Evolutionary conservation across 2,797 vertebrate species (phyloP).

Genomic region (Ara ararauna): DNA sequence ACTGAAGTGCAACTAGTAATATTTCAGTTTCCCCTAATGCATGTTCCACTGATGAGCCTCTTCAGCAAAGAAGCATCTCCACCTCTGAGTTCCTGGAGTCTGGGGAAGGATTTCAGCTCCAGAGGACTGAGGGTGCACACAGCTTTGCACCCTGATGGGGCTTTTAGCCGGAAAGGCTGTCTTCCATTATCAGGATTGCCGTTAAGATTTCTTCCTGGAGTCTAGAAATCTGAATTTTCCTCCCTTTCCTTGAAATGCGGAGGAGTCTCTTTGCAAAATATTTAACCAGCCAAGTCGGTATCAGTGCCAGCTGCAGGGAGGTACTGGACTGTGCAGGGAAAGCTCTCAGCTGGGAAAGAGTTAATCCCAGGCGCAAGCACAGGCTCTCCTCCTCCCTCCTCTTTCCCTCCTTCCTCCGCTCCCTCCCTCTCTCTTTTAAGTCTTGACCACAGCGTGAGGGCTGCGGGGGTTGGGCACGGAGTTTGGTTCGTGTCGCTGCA

Average conservation of each 20-base stretch:
- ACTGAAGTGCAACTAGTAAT: neutral
- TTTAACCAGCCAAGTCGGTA: neutral
- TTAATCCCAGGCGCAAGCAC: slow-evolving; percentile 41
- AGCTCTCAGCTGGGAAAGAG: slow-evolving; percentile 38
- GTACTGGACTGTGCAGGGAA: neutral
- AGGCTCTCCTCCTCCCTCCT: slow-evolving; percentile 45
- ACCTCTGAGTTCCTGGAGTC: neutral
- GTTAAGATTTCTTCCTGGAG: neutral
- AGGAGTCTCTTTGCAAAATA: slow-evolving; percentile 6
- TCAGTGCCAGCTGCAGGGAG: neutral
- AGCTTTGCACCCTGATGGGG: neutral
- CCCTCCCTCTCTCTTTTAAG: slow-evolving; percentile 64
- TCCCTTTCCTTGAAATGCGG: neutral
- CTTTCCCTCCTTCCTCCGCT: slow-evolving; percentile 54
- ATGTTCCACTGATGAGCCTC: neutral
- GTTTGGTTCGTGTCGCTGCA: neutral
- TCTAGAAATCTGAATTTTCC: neutral
- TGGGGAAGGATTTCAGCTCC: neutral
- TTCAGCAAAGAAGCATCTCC: neutral
- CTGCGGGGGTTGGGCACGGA: slow-evolving; percentile 24
- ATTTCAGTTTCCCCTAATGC: neutral
- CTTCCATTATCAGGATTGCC: neutral
- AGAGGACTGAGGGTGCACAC: accelerated
- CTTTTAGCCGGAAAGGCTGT: neutral
- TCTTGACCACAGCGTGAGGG: slow-evolving; percentile 59